Evolutionary conservation across 2,888 invertebrate species (phyloP).

Genomic region (Cybosia mesomella): DNA sequence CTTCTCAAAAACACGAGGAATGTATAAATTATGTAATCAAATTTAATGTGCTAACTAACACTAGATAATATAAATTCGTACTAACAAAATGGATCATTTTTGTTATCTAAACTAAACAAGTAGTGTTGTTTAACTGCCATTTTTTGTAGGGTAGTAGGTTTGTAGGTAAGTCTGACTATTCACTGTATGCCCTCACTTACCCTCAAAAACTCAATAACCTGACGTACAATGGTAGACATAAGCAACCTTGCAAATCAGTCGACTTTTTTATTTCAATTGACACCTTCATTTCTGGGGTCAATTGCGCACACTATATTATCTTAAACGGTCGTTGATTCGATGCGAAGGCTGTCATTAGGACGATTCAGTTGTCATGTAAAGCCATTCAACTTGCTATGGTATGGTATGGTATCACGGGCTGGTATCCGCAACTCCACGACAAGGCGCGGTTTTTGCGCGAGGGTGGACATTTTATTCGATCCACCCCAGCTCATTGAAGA

Average conservation of each 20-base stretch:
- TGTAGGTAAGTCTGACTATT: too few species aligned
- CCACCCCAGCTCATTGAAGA: too few species aligned
- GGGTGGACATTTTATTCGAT: too few species aligned
- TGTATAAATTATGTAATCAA: too few species aligned
- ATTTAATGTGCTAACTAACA: too few species aligned
- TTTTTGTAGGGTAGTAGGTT: background rate
- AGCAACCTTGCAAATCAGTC: conserved; percentile 10
- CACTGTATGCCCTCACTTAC: background rate
- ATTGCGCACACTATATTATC: conserved; percentile 31
- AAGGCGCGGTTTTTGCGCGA: too few species aligned
- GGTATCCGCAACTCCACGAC: too few species aligned
- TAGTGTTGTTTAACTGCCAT: background rate
- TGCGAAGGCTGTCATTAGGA: conserved; percentile 30
- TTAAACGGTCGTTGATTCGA: conserved; percentile 32
- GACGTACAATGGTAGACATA: conserved; percentile 10
- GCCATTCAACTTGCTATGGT: background rate
- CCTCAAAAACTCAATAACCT: background rate
- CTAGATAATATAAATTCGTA: too few species aligned
- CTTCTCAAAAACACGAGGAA: too few species aligned
- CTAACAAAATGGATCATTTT: too few species aligned
- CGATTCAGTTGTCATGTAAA: background rate
- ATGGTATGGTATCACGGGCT: too few species aligned
- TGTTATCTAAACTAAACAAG: too few species aligned
- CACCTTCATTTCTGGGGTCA: conserved; percentile 37
- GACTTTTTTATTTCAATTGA: conserved; percentile 35